Evolutionary conservation across 2,113 vertebrate species (phyloP).

Genomic region (Siniperca chuatsi): DNA sequence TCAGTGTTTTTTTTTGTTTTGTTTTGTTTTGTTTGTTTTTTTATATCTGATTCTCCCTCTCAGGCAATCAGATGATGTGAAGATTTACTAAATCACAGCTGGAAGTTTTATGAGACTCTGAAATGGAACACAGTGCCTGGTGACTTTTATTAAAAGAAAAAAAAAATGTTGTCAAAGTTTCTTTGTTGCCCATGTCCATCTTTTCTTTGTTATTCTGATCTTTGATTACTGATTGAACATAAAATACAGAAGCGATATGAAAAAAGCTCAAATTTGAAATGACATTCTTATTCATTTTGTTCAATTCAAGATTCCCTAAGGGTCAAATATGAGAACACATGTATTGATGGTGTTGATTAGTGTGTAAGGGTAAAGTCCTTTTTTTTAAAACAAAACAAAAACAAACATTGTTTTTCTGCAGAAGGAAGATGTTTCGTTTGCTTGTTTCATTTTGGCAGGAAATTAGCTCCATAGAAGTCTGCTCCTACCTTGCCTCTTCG

Average conservation of each 20-base stretch:
- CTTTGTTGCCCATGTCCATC: not conserved
- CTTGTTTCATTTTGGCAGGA: no score
- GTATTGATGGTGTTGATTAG: not conserved
- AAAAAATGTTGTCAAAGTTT: not conserved
- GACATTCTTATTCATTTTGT: not conserved
- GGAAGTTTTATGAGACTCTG: slow-evolving; percentile 21
- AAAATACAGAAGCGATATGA: not conserved
- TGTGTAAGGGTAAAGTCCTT: not conserved
- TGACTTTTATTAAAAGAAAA: not conserved
- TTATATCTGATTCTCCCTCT: slow-evolving; percentile 40
- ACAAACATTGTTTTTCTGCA: not conserved
- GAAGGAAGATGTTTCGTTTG: not conserved
- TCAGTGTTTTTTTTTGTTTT: not conserved
- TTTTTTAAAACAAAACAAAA: not conserved
- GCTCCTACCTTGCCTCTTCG: not conserved
- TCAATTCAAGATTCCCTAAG: not conserved
- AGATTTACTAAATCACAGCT: slow-evolving; percentile 20
- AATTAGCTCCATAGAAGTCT: not conserved
- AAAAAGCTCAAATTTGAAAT: not conserved
- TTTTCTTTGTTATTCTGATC: not conserved
- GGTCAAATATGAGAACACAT: not conserved
- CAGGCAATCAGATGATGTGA: slow-evolving; percentile 21
- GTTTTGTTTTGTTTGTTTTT: not conserved
- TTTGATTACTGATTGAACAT: not conserved
- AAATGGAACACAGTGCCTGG: not conserved